Percentiles rank a stretch among this genome's conserved stretches.
Evolutionary conservation across 2,113 vertebrate species (phyloP).

Genomic region (Crotalus horridus): DNA sequence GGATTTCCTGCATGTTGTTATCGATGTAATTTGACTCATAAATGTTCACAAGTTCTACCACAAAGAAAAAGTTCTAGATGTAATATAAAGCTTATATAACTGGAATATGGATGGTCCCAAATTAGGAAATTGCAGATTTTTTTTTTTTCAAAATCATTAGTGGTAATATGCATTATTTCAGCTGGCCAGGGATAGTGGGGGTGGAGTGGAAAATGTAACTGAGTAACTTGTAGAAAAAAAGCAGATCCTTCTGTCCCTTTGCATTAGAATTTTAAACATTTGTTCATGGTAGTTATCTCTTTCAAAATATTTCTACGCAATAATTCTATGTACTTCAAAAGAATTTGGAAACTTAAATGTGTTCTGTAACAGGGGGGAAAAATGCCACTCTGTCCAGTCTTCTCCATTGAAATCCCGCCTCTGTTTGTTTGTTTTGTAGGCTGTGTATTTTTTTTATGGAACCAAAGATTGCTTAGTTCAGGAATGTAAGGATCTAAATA

Average conservation of each 20-base stretch:
- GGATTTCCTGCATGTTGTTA: not conserved
- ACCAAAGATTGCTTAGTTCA: slow-evolving; percentile 98
- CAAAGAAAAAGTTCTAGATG: not conserved
- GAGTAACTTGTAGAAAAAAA: not conserved
- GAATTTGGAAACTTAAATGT: not conserved
- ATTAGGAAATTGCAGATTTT: not conserved
- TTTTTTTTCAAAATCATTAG: not conserved
- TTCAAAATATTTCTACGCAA: not conserved
- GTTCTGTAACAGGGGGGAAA: too few relatives aligned
- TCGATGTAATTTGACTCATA: not conserved
- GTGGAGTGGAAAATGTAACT: not conserved
- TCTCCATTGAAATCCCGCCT: slow-evolving; percentile 26
- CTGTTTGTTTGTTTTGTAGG: slow-evolving; percentile 67
- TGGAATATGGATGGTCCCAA: too few relatives aligned
- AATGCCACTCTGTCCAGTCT: not conserved
- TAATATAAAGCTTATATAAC: not conserved
- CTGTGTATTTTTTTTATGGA: slow-evolving; percentile 96
- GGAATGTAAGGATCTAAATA: slow-evolving; percentile 97
- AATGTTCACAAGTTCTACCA: not conserved
- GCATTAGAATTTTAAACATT: not conserved
- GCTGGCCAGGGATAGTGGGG: not conserved
- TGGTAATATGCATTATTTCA: not conserved
- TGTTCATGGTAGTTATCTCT: not conserved
- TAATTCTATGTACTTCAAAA: not conserved
- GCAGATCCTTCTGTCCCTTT: not conserved